Base-by-base conservation (phyloP, 2,113 vertebrate genomes). In the Calyptommatus sinebrachiatus region DNA sequence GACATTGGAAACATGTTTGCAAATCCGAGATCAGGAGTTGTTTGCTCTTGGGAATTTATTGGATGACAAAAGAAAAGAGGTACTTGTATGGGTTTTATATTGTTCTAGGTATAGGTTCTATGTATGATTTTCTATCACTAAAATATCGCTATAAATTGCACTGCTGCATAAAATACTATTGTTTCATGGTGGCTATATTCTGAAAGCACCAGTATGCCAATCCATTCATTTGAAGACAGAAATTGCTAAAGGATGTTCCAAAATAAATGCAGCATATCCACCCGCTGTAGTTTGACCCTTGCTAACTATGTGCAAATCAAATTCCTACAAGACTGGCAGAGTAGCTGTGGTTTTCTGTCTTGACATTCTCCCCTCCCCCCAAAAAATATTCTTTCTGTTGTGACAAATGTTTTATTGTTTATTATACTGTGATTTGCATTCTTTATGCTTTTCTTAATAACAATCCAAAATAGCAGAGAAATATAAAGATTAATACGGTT, bases 61-160 rank as follows among this genome's bases (percentile, higher is more conserved):
- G 83, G 94, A 97, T 60, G 89, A 93, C 35, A 97, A 94, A 73
- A 89, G 95, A 41, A 91, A 96, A 86, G 98, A 99, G 97, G 98
- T 99, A 91, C 67, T 21, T 75, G 83, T 35, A 1, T 8, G 7
- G 41, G 22, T 29, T 50, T 72, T 50, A 21, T 45, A 16, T n/a
- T 12, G 14, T 61, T 7, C 60, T 68, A 48, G 31, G 26, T 74
- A 41, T 41, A 5, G 35, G 16, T 18, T n/a, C 73, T 22, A 72
- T 26, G 48, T 71, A 65, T 24, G 24, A n/a, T 29, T 79, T 50
- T 22, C 61, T 53, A 18, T 57, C 65, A 26, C 68, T 74, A 31
- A 66, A 28, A 78, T 66, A 78, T 67, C 29, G 12, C 12, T 31
- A 28, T 21, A 26, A 35, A 65, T 26, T 28, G 20, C 48, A 24